Percentiles rank a stretch among this genome's conserved stretches.
Evolutionary conservation across 1,140 invertebrate genomes (phyloP).

Genomic region (Atta texana): DNA sequence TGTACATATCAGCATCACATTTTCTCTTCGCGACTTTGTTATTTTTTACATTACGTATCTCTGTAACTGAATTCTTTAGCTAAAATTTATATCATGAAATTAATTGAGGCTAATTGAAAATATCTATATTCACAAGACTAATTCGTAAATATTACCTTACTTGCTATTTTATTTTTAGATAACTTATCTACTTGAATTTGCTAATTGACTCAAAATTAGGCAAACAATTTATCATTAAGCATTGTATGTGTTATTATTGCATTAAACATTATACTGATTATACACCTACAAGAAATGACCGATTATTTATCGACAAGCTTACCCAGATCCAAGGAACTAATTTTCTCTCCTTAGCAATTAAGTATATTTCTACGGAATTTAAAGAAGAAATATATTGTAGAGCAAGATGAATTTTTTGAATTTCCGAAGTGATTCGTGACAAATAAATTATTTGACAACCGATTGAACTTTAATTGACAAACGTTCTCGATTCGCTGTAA

Average conservation of each 20-base stretch:
- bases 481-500: conserved; percentile 54
- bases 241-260: background rate
- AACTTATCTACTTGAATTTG: background rate
- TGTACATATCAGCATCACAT: background rate
- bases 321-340: conserved; percentile 3
- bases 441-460: conserved; percentile 27
- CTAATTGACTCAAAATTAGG: background rate
- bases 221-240: background rate
- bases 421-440: conserved; percentile 20
- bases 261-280: background rate
- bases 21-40: background rate
- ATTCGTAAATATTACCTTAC: background rate
- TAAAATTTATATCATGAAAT: background rate
- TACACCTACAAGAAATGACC: background rate
- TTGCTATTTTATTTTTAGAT: conserved; percentile 1
- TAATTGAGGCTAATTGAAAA: background rate
- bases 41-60: background rate
- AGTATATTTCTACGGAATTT: conserved; percentile 3
- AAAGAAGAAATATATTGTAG: background rate
- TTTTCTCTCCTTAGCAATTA: conserved; percentile 1
- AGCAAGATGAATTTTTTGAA: background rate
- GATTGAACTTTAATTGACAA: conserved; percentile 45
- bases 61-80: background rate
- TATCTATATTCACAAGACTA: too few relatives aligned
- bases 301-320: conserved; percentile 10